These are phyloP conservation scores for Gadus chalcogrammus DNA, from an alignment of 2,113 vertebrate species.

Conservation along the genomic window DNA sequence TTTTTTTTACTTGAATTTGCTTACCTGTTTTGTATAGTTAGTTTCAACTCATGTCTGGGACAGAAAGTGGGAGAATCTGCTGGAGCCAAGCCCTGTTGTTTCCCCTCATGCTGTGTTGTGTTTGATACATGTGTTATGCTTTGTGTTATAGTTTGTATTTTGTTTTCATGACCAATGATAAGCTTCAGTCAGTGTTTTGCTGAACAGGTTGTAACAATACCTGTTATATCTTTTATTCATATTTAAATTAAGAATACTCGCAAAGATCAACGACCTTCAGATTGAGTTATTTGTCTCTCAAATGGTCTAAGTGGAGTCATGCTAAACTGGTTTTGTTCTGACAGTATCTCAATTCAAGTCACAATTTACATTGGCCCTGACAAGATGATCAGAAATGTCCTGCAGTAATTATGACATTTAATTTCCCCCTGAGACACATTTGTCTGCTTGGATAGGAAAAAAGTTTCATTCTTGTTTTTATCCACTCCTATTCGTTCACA, in stretches of 20 bases:
- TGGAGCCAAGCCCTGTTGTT: conserved; percentile 2
- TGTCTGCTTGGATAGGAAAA: background rate
- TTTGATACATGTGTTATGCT: background rate
- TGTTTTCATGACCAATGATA: conserved; percentile 17
- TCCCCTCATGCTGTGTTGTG: conserved; percentile 9
- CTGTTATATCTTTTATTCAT: background rate
- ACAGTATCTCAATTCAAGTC: too few species aligned
- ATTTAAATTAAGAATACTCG: background rate
- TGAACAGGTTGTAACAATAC: background rate
- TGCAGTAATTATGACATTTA: too few species aligned
- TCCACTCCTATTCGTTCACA: conserved; percentile 16
- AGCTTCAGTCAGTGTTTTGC: conserved; percentile 22
- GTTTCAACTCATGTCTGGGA: background rate
- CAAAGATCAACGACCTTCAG: too few species aligned
- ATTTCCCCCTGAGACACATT: background rate
- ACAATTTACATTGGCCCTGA: too few species aligned
- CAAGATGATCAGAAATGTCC: too few species aligned
- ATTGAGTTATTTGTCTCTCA: too few species aligned
- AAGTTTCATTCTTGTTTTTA: conserved; percentile 10
- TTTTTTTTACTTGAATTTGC: conserved; percentile 53
- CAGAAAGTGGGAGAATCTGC: background rate
- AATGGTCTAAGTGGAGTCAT: too few species aligned
- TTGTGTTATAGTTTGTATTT: background rate
- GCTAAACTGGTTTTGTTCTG: too few species aligned
- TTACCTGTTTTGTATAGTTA: conserved; percentile 23